Evolutionary conservation across 2,113 vertebrate genomes (phyloP).

Genomic region (Proteles cristata): DNA sequence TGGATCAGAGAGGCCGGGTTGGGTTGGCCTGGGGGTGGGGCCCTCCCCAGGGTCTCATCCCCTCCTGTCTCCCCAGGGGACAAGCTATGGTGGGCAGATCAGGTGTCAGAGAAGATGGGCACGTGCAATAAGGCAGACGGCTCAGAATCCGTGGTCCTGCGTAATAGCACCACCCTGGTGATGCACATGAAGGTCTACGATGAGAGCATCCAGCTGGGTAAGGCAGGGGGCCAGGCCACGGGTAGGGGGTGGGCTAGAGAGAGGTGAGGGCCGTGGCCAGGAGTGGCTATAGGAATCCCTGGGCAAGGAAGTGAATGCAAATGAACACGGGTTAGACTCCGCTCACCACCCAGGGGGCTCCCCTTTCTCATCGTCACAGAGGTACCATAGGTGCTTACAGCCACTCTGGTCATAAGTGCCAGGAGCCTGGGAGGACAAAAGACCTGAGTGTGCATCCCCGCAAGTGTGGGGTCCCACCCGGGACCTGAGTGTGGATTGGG

Average conservation of each 20-base stretch:
- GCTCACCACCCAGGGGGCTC: background rate
- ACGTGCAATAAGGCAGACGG: slow-evolving; percentile 95
- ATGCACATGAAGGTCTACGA: slow-evolving; percentile 99
- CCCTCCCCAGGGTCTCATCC: background rate
- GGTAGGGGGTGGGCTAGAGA: background rate
- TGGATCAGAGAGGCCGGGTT: fast-evolving
- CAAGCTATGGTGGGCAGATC: slow-evolving; percentile 98
- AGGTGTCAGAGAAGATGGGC: slow-evolving; percentile 95
- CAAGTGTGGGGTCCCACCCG: background rate
- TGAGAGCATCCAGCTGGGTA: slow-evolving; percentile 90
- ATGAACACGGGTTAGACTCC: background rate
- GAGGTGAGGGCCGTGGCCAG: background rate
- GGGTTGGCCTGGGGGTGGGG: background rate
- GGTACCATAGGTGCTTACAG: background rate
- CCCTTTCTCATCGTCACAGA: background rate
- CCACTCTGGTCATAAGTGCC: background rate
- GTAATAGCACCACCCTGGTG: slow-evolving; percentile 96
- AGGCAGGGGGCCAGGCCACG: fast-evolving
- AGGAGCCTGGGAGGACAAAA: background rate
- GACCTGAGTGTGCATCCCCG: background rate
- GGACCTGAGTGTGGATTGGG: background rate
- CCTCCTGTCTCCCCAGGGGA: slow-evolving; percentile 85
- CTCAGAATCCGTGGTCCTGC: slow-evolving; percentile 88
- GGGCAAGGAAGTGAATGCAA: background rate
- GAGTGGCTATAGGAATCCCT: background rate